Evolutionary conservation across 1,140 invertebrate genomes (phyloP).

Genomic region (Amphibalanus amphitrite): DNA sequence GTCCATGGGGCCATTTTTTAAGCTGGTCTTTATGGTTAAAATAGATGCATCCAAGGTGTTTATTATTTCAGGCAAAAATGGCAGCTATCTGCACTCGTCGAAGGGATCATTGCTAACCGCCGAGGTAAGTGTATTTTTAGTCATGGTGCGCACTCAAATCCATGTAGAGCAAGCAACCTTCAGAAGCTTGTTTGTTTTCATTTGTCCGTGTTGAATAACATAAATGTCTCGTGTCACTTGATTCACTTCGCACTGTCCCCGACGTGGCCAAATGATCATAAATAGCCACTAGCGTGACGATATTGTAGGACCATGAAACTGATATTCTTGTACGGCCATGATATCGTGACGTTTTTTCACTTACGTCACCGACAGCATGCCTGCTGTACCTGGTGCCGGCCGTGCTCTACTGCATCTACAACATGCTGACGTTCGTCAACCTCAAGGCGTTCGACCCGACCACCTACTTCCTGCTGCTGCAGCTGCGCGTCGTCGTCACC

Average conservation of each 20-base stretch:
- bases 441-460: constrained; percentile 80
- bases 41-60: no score
- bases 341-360: background rate
- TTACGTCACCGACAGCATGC: constrained; percentile 37
- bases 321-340: background rate
- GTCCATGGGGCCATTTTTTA: no score
- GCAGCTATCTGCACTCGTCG: no score
- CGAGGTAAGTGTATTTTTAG: no score
- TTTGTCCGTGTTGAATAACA: background rate
- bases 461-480: constrained; percentile 81
- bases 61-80: no score
- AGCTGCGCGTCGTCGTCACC: constrained; percentile 79
- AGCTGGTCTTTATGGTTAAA: no score
- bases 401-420: constrained; percentile 81
- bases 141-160: no score
- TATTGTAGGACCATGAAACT: background rate
- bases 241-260: background rate
- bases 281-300: background rate
- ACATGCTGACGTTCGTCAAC: constrained; percentile 85
- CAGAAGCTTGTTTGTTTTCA: no score
- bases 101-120: no score
- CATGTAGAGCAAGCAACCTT: no score
- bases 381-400: constrained; percentile 78
- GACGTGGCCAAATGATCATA: background rate
- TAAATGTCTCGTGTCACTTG: background rate